Evolutionary conservation across 2,797 vertebrate species (phyloP).

Genomic region (Lycodopsis pacificus): DNA sequence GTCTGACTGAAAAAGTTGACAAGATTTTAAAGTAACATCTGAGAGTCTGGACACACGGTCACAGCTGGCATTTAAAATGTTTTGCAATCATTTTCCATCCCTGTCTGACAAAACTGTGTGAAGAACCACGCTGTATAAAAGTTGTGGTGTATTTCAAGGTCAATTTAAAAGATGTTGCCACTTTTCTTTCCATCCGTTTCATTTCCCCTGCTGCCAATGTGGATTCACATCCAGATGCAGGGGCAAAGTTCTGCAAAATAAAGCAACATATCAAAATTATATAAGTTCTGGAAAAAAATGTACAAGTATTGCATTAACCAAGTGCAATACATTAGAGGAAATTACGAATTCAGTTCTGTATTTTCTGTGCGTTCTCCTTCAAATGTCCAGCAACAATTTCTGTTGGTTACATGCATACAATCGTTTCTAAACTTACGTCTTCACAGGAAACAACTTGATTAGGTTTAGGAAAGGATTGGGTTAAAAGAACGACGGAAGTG

Average conservation of each 20-base stretch:
- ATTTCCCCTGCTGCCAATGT: neutral
- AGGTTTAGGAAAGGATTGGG: neutral
- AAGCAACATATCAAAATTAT: neutral
- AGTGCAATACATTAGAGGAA: neutral
- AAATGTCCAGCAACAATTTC: neutral
- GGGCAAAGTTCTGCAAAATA: conserved; percentile 4
- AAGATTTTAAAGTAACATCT: conserved; percentile 1
- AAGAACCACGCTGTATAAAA: neutral
- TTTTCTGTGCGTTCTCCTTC: neutral
- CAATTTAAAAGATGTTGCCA: conserved; percentile 11
- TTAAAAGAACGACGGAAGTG: neutral
- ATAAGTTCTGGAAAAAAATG: neutral
- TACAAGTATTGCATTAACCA: neutral
- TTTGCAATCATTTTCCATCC: conserved; percentile 18
- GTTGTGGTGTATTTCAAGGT: neutral
- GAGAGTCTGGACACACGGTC: neutral
- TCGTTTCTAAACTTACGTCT: too few species aligned
- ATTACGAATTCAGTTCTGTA: neutral
- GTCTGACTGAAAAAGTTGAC: conserved; percentile 12
- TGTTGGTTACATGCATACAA: too few species aligned
- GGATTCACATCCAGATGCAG: neutral
- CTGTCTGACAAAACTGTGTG: neutral
- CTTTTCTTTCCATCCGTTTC: conserved; percentile 14
- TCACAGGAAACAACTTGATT: too few species aligned
- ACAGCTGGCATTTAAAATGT: conserved; percentile 21